Evolutionary conservation across 1,140 invertebrate genomes (phyloP).

Genomic region (Agrilus planipennis): DNA sequence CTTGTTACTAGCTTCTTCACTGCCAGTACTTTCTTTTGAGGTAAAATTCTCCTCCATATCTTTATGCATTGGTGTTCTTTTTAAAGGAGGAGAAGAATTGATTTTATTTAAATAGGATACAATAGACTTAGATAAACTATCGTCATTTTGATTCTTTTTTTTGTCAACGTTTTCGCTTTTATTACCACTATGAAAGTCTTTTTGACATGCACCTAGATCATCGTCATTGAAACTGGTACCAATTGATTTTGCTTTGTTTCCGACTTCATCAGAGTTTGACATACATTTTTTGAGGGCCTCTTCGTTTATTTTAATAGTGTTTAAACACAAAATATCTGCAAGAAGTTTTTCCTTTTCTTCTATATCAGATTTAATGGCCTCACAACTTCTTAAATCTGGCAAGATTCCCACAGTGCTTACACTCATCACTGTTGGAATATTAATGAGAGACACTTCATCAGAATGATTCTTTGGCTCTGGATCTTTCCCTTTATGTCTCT

Average conservation of each 20-base stretch:
- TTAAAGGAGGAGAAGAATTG: no score
- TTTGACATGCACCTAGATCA: neutral
- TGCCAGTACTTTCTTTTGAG: no score
- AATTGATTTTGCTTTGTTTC: neutral
- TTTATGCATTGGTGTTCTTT: no score
- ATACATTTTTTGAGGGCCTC: no score
- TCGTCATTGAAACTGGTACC: neutral
- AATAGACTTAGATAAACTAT: no score
- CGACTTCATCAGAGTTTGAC: no score
- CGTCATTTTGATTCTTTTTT: no score
- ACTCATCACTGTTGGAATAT: slow-evolving; percentile 31
- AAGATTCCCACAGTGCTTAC: slow-evolving; percentile 35
- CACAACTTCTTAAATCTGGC: slow-evolving; percentile 36
- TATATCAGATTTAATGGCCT: slow-evolving; percentile 41
- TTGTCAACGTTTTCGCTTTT: neutral
- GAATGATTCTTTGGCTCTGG: slow-evolving; percentile 15
- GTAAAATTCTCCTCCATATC: no score
- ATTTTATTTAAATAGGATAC: no score
- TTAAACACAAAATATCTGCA: slow-evolving; percentile 39
- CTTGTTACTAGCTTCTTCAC: no score
- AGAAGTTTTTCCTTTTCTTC: slow-evolving; percentile 42
- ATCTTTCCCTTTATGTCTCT: slow-evolving; percentile 34
- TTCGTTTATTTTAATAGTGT: slow-evolving; percentile 27
- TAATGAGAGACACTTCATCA: slow-evolving; percentile 19
- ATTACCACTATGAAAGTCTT: no score